Evolutionary conservation across 2,888 invertebrate species (phyloP).

Genomic region (Digitonthophagus gazella): DNA sequence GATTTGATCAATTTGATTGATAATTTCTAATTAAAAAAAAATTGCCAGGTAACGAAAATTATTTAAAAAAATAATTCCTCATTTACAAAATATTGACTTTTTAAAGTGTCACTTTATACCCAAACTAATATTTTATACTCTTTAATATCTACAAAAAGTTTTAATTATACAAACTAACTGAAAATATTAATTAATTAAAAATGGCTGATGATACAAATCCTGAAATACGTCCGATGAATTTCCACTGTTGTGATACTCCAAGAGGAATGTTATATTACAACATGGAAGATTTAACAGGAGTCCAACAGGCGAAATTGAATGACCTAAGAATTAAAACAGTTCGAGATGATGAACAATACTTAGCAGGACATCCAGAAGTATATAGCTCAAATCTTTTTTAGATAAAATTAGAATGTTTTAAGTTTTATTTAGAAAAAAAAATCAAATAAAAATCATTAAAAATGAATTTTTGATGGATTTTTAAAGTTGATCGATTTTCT

Average conservation of each 20-base stretch:
- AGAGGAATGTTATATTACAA: conserved; percentile 42
- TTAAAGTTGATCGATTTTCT: too few species aligned
- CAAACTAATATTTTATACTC: neutral
- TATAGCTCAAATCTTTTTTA: too few species aligned
- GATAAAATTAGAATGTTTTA: neutral
- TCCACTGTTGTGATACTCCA: conserved; percentile 43
- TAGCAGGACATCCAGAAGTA: conserved; percentile 46
- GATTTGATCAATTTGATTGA: too few species aligned
- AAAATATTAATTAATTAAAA: conserved; percentile 22
- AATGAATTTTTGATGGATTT: too few species aligned
- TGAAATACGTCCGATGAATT: conserved; percentile 36
- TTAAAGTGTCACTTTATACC: too few species aligned
- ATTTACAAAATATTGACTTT: too few species aligned
- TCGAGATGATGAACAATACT: conserved; percentile 42
- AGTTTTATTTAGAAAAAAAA: neutral
- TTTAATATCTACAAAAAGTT: neutral
- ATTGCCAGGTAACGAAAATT: too few species aligned
- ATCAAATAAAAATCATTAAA: too few species aligned
- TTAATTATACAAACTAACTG: neutral
- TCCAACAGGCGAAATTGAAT: conserved; percentile 42
- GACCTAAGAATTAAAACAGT: conserved; percentile 39
- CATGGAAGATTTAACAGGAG: conserved; percentile 37
- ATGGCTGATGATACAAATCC: conserved; percentile 41
- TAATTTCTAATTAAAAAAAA: too few species aligned
- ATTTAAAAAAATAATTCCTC: too few species aligned